Conservation (phyloP, 2,797 vertebrate genomes). For the Lepus townsendii region DNA sequence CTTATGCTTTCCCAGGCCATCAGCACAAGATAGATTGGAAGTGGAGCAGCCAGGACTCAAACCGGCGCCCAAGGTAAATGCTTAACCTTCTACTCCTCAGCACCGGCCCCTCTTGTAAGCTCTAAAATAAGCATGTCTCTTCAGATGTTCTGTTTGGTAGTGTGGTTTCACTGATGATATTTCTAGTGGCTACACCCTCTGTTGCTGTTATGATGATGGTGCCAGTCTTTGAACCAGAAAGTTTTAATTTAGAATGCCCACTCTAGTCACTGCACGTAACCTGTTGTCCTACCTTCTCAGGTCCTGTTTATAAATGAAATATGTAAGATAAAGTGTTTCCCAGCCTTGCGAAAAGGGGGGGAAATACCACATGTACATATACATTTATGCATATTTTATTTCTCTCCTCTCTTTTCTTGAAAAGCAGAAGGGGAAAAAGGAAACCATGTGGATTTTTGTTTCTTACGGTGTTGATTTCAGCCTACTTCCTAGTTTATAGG, state of each 20-base stretch:
- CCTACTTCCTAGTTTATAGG: conserved; percentile 17
- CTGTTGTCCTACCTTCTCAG: background rate
- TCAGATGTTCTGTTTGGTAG: background rate
- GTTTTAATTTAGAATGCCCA: background rate
- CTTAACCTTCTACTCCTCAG: no score
- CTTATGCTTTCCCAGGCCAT: no score
- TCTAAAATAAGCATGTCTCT: conserved; percentile 10
- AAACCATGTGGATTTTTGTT: background rate
- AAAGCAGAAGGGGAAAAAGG: background rate
- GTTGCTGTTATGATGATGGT: background rate
- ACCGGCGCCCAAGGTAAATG: no score
- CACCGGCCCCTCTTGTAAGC: background rate
- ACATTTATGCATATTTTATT: background rate
- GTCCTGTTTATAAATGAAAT: conserved; percentile 20
- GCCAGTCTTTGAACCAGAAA: background rate
- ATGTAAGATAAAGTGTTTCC: conserved; percentile 13
- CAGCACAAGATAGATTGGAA: no score
- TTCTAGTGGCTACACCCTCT: background rate
- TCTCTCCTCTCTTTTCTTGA: background rate
- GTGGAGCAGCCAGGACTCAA: no score
- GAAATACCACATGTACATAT: background rate
- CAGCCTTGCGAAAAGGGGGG: background rate
- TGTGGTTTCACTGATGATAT: conserved; percentile 11
- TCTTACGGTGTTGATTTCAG: background rate
- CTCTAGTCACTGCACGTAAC: background rate